Conservation (phyloP, 2,888 invertebrate species). For the Hylaea fasciaria region DNA sequence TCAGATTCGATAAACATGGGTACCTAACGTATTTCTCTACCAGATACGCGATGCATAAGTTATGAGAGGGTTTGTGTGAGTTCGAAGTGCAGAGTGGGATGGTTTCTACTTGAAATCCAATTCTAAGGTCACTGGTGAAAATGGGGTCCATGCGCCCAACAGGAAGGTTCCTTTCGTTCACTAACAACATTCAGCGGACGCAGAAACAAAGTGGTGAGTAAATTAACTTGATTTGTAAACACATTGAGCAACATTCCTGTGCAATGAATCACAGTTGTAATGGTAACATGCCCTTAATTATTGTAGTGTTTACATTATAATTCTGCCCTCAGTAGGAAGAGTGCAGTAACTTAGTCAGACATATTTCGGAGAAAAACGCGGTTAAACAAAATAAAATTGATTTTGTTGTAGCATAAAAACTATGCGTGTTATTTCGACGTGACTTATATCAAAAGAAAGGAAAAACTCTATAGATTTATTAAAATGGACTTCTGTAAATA, state of each 20-base stretch:
- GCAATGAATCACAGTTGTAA: conserved; percentile 57
- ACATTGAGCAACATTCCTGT: conserved; percentile 51
- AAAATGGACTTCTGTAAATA: too few species aligned
- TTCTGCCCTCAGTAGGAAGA: background rate
- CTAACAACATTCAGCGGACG: conserved; percentile 85
- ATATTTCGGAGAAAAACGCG: too few species aligned
- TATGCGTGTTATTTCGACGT: too few species aligned
- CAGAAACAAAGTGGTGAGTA: conserved; percentile 82
- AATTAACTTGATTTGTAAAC: conserved; percentile 25
- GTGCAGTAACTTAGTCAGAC: too few species aligned
- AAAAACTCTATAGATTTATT: too few species aligned
- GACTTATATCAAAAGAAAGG: too few species aligned
- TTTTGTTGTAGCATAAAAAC: too few species aligned
- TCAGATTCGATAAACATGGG: conserved; percentile 57
- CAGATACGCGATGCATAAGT: conserved; percentile 62
- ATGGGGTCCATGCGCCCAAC: conserved; percentile 87
- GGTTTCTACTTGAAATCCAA: conserved; percentile 57
- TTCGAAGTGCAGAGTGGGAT: conserved; percentile 53
- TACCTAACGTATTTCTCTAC: conserved; percentile 58
- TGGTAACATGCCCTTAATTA: conserved; percentile 13
- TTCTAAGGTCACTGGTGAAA: conserved; percentile 47
- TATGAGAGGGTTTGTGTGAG: conserved; percentile 43
- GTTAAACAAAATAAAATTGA: too few species aligned
- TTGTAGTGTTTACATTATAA: background rate
- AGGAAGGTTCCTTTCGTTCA: conserved; percentile 85